Evolutionary conservation across 2,888 invertebrate genomes (phyloP), one percentile per base, ranked within the genome.

Genomic region (Athetis lepigone): DNA sequence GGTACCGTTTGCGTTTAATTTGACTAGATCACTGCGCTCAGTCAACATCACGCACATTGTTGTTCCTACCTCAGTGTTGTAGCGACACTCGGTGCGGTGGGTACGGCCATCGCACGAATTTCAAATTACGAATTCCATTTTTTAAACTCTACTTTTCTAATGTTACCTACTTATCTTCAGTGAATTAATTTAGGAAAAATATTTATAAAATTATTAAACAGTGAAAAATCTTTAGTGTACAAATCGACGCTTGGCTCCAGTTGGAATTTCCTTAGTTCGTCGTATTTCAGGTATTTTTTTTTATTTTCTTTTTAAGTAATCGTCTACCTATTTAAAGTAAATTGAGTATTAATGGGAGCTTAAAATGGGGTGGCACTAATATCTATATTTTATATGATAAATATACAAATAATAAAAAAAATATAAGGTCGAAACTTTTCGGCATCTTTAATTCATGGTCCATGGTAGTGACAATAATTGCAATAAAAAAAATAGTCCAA

Each of bases 61-160:
- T 16, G 55, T 66, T 25, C 39, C 58, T 79, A 78, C 62, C 84
- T 82, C 91, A 92, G 92, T 92, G 89, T 88, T 88, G 71, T 77
- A 84, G 81, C 86, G 88, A 87, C 91, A 88, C 87, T 92, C 90
- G 87, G 80, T 80, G 88, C 86, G 90, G 90, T 88, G 89, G 85
- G 88, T 85, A 78, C 78, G 59, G 62, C 80, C 82, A 79, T 84
- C 84, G 84, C 74, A 66, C 63, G 40, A 50, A 37, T 76, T 49
- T 69, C 52, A 52, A 45, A 67, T 55, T 70, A 36, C n/a, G 37
- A 72, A 27, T 57, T 8, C 13, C 13, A 8, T 9, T 23, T 18
- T 46, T 40, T 33, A 2, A 42, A 56, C 21, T 25, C 51, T 54
- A 43, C 51, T 63, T 42, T 57, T 63, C 36, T 57, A 51, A 77